Evolutionary conservation across 2,888 invertebrate species (phyloP).

Genomic region (Acanthosoma haemorrhoidale): DNA sequence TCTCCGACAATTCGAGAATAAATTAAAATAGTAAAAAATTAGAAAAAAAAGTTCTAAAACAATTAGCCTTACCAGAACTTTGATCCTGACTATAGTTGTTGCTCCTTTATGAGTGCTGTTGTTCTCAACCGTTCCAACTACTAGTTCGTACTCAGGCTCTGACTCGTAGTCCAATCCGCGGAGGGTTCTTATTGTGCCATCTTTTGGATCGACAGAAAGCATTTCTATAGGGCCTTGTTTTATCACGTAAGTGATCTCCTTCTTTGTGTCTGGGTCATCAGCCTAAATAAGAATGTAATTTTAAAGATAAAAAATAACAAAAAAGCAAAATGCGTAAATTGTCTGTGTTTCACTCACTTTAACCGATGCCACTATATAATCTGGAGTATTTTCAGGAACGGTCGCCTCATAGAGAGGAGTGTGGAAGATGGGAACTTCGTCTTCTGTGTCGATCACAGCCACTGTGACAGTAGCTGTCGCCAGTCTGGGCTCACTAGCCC

Average conservation of each 20-base stretch:
- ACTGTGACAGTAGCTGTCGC: constrained; percentile 84
- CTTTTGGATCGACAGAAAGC: constrained; percentile 74
- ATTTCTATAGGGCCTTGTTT: constrained; percentile 73
- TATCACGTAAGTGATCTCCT: constrained; percentile 77
- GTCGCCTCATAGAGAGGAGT: constrained; percentile 66
- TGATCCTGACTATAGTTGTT: constrained; percentile 66
- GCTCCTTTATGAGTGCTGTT: constrained; percentile 61
- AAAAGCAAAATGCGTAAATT: not conserved
- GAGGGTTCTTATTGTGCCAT: constrained; percentile 71
- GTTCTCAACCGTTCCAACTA: constrained; percentile 80
- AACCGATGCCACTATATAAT: constrained; percentile 72
- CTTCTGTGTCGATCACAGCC: constrained; percentile 70
- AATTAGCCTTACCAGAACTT: constrained; percentile 56
- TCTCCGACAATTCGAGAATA: too few species aligned
- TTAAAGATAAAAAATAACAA: not conserved
- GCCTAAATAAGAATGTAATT: constrained; percentile 54
- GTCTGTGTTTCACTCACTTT: constrained; percentile 50
- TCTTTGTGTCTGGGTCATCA: constrained; percentile 75
- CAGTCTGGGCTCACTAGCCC: constrained; percentile 75
- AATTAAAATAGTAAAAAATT: too few species aligned
- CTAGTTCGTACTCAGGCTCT: constrained; percentile 64
- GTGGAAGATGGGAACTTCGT: constrained; percentile 75
- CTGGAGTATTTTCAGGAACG: constrained; percentile 79
- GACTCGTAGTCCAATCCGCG: constrained; percentile 73
- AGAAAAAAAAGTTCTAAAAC: too few species aligned